Evolutionary conservation across 2,888 invertebrate species (phyloP), one percentile per base, ranked within the genome.

Genomic region (Atethmia centrago): DNA sequence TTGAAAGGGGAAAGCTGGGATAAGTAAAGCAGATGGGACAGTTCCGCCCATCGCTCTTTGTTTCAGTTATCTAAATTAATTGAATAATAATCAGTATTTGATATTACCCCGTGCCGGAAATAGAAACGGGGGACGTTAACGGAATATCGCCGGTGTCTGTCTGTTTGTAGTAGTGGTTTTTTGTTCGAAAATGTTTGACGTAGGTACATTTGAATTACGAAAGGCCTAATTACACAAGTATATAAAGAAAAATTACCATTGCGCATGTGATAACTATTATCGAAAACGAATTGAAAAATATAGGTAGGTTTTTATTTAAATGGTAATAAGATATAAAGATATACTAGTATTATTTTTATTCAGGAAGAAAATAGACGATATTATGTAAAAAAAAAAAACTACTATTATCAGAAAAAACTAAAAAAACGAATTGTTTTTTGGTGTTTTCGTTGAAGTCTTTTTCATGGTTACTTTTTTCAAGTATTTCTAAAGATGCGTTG

Each of bases 21-120:
- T 68, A 70, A 70, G 61, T 73, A 74, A 69, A 83, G 55, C 78
- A 83, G 74, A 85, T 77, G 80, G 77, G 77, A 74, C 65, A 58
- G 56, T 71, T 68, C 55, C 61, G 45, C 25, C 58, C 49, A 74
- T 55, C 56, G 70, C 49, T 63, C 66, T 64, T 66, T 73, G 75
- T 75, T 63, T 51, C 45, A 21, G 66, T 63, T 81, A 55, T 62
- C 49, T 56, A n/a, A 62, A 76, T 76, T 78, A 77, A 56, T 71
- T 62, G 71, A 77, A 77, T 75, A 53, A 51, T 68, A 76, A 68
- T 76, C 28, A 59, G 45, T 28, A 68, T 51, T 51, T 45, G n/a
- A 10, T 51, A 68, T 49, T 14, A 0, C 25, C 9, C 0, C 3
- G 12, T 12, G 42, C 31, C 14, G 19, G 49, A 51, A 51, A 40